These are phyloP conservation scores for Pipistrellus pygmaeus DNA, from an alignment of 2,797 vertebrate genomes.

Conservation along the genomic window DNA sequence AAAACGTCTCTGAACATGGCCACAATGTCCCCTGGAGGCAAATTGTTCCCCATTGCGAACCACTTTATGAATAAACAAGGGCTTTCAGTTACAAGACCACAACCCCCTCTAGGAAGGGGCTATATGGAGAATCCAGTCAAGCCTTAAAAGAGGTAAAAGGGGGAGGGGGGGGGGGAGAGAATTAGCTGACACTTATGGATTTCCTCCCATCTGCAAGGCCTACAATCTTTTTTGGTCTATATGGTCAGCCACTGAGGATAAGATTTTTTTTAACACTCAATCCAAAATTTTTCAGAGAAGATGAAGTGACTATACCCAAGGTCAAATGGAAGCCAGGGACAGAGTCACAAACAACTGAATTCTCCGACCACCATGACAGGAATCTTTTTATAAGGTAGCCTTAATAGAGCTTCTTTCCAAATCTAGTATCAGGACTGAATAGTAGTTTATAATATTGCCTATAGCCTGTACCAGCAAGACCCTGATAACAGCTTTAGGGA, in stretches of 20 bases:
- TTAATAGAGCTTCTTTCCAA: conserved; percentile 33
- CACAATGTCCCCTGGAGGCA: not conserved
- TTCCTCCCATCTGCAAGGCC: not conserved
- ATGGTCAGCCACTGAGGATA: not conserved
- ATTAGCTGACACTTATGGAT: not conserved
- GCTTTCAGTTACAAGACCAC: not conserved
- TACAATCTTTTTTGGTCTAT: not conserved
- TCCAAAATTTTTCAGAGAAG: conserved; percentile 35
- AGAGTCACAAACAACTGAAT: not conserved
- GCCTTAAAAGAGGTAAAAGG: not conserved
- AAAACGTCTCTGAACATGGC: not conserved
- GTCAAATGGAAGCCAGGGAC: conserved; percentile 27
- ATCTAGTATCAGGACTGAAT: not conserved
- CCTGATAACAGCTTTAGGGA: not conserved
- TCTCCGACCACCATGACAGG: not conserved
- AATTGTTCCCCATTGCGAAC: conserved; percentile 10
- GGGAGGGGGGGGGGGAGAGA: not conserved
- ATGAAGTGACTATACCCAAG: not conserved
- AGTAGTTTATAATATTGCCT: not conserved
- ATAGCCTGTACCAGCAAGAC: not conserved
- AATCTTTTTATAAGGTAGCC: not conserved
- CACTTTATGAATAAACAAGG: not conserved
- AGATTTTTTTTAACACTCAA: not conserved
- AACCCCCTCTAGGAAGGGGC: not conserved
- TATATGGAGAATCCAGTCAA: not conserved